A percentile compares a stretch with the other conserved stretches of the same genome.
Conservation (phyloP, 2,113 vertebrate genomes). For the Stercorarius parasiticus region DNA sequence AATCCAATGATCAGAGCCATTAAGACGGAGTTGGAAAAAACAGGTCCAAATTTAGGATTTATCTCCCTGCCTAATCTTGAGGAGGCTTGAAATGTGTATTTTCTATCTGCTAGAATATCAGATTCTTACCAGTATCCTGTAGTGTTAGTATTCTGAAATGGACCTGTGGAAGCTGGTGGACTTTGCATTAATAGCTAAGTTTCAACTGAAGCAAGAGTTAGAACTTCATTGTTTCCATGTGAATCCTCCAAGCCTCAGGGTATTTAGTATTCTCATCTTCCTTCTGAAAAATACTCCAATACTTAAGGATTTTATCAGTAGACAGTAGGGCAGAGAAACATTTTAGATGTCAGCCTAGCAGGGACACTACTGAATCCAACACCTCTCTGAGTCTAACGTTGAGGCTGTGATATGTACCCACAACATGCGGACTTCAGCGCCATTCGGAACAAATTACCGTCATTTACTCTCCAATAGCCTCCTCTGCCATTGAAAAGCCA, state of each 20-base stretch:
- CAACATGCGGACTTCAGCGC: rapidly evolving
- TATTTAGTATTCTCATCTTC: background rate
- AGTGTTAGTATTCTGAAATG: background rate
- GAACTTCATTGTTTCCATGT: background rate
- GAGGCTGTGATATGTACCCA: background rate
- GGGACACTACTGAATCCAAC: background rate
- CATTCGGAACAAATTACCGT: background rate
- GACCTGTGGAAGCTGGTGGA: background rate
- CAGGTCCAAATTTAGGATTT: background rate
- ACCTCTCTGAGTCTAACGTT: no score
- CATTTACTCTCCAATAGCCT: background rate
- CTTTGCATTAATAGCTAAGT: background rate
- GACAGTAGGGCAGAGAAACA: background rate
- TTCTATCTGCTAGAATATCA: background rate
- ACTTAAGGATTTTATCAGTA: background rate
- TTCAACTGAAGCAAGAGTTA: background rate
- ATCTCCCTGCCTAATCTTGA: background rate
- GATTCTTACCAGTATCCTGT: background rate
- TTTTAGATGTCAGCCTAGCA: background rate
- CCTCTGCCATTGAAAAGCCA: background rate
- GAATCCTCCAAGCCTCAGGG: background rate
- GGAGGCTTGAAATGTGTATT: background rate
- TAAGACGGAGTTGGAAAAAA: background rate
- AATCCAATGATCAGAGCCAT: background rate
- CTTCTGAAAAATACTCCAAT: background rate